phyloP scores from a whole-genome alignment of 2,888 invertebrate genomes.

The Alloscopus bannaensis region DNA sequence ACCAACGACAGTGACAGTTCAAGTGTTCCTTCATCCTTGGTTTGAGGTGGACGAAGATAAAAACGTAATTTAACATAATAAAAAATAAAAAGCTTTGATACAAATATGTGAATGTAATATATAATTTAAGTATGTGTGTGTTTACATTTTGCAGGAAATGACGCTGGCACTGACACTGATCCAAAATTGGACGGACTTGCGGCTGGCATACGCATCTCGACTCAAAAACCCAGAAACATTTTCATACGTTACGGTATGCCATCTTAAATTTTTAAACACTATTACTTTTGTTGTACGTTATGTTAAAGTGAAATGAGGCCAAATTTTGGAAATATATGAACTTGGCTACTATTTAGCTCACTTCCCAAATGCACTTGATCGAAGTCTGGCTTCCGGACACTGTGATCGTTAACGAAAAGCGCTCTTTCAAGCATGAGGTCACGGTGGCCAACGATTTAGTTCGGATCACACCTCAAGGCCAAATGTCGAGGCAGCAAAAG shows the following conservation, averaged over 20 bases:
- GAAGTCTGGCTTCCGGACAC: slow-evolving; percentile 55
- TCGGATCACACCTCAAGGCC: slow-evolving; percentile 25
- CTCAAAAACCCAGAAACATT: slow-evolving; percentile 7
- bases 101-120: background rate
- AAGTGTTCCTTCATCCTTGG: slow-evolving; percentile 33
- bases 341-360: slow-evolving; percentile 13
- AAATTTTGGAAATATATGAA: background rate
- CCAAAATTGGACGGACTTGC: slow-evolving; percentile 47
- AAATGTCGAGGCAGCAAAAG: slow-evolving; percentile 35
- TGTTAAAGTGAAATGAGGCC: background rate
- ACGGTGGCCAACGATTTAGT: slow-evolving; percentile 13
- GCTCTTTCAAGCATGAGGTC: slow-evolving; percentile 30
- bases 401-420: slow-evolving; percentile 34
- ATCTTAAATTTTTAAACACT: background rate
- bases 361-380: slow-evolving; percentile 13
- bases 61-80: slow-evolving; percentile 21
- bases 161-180: slow-evolving; percentile 35
- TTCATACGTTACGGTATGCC: slow-evolving; percentile 28
- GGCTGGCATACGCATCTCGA: slow-evolving; percentile 33
- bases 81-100: background rate
- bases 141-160: slow-evolving; percentile 31
- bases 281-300: background rate
- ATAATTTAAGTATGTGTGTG: background rate
- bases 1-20: slow-evolving; percentile 4
- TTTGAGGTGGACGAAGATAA: slow-evolving; percentile 39